Evolutionary conservation across 2,888 invertebrate genomes (phyloP), one percentile per base, ranked within the genome.

Genomic region (Dione juno): DNA sequence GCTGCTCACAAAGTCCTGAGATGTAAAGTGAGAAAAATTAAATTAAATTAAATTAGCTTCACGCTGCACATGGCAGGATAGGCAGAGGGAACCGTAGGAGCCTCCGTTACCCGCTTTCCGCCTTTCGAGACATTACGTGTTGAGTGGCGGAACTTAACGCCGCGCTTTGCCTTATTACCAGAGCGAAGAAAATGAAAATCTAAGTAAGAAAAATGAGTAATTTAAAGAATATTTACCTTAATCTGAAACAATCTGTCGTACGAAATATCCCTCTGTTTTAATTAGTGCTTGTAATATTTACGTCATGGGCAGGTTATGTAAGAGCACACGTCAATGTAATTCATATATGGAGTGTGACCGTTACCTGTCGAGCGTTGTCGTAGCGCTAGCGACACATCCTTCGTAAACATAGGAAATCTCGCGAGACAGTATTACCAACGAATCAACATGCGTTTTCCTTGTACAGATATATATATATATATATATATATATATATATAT

Each of bases 331-430:
- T 35, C 53, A 53, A 28, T 21, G 14, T 35, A 28, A 19, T 16
- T 10, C 16, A 37, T 40, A 9, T 11, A 7, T 14, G 10, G 16
- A 0, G n/a, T 53, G 28, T 37, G 10, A 16, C 57, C 37, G 37
- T 16, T 37, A 37, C 35, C 37, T 54, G 9, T 10, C 37, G 41
- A 59, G 28, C 28, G 28, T 5, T 28, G 28, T 3, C 28, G 28
- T 28, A 28, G 28, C 28, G 28, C 3, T 43, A 43, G 35, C 35
- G 37, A 57, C 28, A 28, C 61, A 61, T 61, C 28, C 61, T 43
- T 28, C 28, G 28, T 13, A 28, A 28, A 45, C 61, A n/a, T 7
- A 61, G 61, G 61, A 61, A 61, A 61, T 45, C 61, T 61, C 45
- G 28, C 14, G 14, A 35, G n/a, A n/a, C 61, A 61, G 11, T 6